A percentile compares a stretch with the other conserved stretches of the same genome.
phyloP scores from a whole-genome alignment of 2,113 vertebrate genomes.

The Prochilodus magdalenae region DNA sequence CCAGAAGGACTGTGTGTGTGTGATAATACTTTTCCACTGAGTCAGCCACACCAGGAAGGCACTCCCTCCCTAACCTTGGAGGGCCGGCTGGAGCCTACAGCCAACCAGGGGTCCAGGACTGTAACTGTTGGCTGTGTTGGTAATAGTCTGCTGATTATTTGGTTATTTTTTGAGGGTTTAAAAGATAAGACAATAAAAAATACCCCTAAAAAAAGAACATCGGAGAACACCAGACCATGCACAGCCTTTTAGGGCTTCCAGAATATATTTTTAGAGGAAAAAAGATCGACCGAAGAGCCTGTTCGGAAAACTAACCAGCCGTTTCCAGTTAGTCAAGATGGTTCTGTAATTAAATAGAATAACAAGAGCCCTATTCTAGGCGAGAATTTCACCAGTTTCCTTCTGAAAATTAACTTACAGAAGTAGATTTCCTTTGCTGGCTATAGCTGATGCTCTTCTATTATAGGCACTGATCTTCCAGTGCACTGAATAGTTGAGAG shows the following conservation, averaged over 20 bases:
- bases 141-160: not conserved
- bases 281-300: not conserved
- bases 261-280: not conserved
- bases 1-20: not conserved
- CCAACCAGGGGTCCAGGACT: not conserved
- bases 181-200: not conserved
- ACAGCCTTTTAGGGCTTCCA: not conserved
- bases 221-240: not conserved
- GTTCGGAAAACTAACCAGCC: not conserved
- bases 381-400: not conserved
- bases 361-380: too few relatives aligned
- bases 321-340: not conserved
- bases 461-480: not conserved
- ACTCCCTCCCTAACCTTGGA: not conserved
- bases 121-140: not conserved
- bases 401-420: not conserved
- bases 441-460: not conserved
- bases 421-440: not conserved
- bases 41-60: not conserved
- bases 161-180: not conserved
- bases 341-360: too few relatives aligned
- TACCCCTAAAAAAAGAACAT: too few relatives aligned
- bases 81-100: not conserved
- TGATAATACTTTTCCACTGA: conserved; percentile 9
- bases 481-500: not conserved